Evolutionary conservation across 2,113 vertebrate species (phyloP), one percentile per base, ranked within the genome.

Genomic region (Cephalopholis sonnerati): DNA sequence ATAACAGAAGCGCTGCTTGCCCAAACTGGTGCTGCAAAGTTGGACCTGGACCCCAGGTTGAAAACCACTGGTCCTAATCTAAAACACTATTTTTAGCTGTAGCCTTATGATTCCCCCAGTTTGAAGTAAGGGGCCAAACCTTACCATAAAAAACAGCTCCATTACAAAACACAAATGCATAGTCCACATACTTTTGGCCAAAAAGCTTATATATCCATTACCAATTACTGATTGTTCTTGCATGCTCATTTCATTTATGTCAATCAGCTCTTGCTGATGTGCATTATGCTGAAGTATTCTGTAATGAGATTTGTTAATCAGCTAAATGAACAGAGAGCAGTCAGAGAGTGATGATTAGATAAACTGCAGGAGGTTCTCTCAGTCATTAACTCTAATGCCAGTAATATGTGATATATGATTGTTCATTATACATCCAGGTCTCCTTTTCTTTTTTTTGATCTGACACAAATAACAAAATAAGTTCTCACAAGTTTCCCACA

Each of bases 301-400:
- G 18, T 63, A 36, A 74, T 58, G 50, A 68, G 62, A 64, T 77
- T 57, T 58, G 62, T 73, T 51, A 48, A n/a, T 78, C 27, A 32
- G 61, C 48, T 46, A 64, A 79, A 75, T 79, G 74, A 66, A 22
- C 51, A 59, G 32, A 51, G 16, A 53, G 17, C 81, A 29, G 27
- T 58, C 78, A 78, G 62, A 55, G 44, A 70, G 57, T 36, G 54
- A 55, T 62, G 20, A 77, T 81, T n/a, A 55, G 66, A 85, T 54
- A 13, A 61, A 77, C 32, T 48, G 53, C n/a, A 22, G 39, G 62
- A 68, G 61, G 39, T 66, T 50, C 20, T 61, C 59, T 41, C 61
- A 41, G n/a, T 44, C 29, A 32, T 69, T 64, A 53, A 77, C 54
- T 74, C 48, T 6, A 63, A 75, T 57, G 27, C 27, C 54, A 24